Evolutionary conservation across 2,113 vertebrate genomes (phyloP), one percentile per base, ranked within the genome.

Genomic region (Brachypodius melanocephalos): DNA sequence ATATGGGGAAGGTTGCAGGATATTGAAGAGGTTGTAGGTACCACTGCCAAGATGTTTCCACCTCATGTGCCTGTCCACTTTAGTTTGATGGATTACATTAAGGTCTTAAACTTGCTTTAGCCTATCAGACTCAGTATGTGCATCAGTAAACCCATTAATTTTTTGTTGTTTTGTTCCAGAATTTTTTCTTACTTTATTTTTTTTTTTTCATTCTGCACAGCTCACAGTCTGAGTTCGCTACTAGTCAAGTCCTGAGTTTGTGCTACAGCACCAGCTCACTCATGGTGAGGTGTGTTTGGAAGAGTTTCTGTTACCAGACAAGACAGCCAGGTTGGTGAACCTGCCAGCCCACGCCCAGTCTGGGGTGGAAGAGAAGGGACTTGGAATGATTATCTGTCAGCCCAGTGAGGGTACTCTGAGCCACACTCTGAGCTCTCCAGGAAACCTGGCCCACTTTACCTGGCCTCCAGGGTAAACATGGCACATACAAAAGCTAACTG

Each of bases 401-500:
- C 14, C 22, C 25, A 36, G 10, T 14, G 10, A 65, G 36, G 25
- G 32, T 40, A 8, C 14, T 69, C 25, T 80, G 5, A 8, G 49
- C 36, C 45, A 67, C 2, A 1, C 0, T 14, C 0, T 58, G 1
- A 17, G 8, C 40, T 28, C 24, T 63, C 43, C 59, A 51, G 17
- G 61, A 71, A 34, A 43, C 2, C 54, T 55, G 43, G 16, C 21
- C 32, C 25, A 31, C 14, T 6, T 2, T 1, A 77, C 48, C 31
- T 18, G 68, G 12, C 45, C 19, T 51, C n/a, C 45, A 46, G 54
- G 31, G 22, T 31, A 51, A 72, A 34, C 0, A 0, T 17, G 36
- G 48, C 73, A 46, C 17, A 25, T 2, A 0, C 15, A 19, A 71
- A 75, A 66, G 17, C 14, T 77, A 77, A 42, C 8, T 62, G 40